A percentile compares a stretch with the other conserved stretches of the same genome.
phyloP scores from a whole-genome alignment of 2,888 invertebrate species.

The Camptogramma bilineatum region DNA sequence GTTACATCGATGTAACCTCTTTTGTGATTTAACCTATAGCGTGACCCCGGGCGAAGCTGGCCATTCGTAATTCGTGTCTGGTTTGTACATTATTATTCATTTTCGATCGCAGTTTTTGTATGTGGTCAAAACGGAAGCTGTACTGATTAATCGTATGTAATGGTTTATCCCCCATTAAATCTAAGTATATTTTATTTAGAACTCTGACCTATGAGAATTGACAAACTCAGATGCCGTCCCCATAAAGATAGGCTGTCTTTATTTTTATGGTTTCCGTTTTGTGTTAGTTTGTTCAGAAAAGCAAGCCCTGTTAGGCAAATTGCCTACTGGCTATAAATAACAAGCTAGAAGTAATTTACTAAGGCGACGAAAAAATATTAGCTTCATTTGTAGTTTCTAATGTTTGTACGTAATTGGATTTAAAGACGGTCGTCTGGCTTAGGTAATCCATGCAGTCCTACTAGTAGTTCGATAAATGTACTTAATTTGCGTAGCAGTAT shows the following conservation, averaged over 20 bases:
- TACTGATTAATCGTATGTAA: background rate
- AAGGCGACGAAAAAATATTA: background rate
- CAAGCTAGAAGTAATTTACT: background rate
- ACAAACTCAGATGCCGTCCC: too few species aligned
- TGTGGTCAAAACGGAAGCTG: background rate
- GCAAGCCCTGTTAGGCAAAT: background rate
- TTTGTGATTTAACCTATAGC: background rate
- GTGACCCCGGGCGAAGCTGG: slow-evolving; percentile 7
- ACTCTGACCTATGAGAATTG: background rate
- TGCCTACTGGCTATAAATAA: background rate
- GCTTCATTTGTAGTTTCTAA: background rate
- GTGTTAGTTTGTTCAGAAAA: background rate
- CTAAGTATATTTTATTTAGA: background rate
- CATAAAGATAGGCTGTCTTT: background rate
- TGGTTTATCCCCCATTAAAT: background rate
- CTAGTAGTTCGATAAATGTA: too few species aligned
- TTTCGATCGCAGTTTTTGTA: background rate
- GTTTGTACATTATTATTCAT: slow-evolving; percentile 12
- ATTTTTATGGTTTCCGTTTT: background rate
- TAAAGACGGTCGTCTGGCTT: background rate
- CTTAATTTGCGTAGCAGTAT: background rate
- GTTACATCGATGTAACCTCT: background rate
- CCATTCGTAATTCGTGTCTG: slow-evolving; percentile 14
- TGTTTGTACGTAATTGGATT: background rate
- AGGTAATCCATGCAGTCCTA: too few species aligned